These are phyloP conservation scores for Lasiurus cinereus DNA, from an alignment of 2,113 vertebrate species.

Conservation along the genomic window DNA sequence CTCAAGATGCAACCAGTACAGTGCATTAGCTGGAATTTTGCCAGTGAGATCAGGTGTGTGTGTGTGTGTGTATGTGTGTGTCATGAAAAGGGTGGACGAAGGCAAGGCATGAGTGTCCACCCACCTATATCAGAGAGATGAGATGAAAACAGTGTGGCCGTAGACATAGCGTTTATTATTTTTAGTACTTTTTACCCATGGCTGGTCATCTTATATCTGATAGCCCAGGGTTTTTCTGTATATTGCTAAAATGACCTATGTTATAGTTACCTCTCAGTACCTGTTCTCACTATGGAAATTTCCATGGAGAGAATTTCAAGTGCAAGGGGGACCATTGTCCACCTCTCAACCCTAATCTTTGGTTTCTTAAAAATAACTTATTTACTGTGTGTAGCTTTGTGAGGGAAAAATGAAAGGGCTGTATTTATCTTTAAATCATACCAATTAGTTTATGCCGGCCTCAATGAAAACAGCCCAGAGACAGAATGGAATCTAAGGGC, in stretches of 20 bases:
- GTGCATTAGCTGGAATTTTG: conserved; percentile 19
- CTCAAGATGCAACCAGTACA: neutral
- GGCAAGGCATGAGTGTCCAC: neutral
- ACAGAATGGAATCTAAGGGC: neutral
- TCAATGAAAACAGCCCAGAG: conserved; percentile 28
- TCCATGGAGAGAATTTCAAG: conserved; percentile 41
- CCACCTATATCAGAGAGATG: neutral
- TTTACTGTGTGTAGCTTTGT: neutral
- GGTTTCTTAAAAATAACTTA: conserved; percentile 41
- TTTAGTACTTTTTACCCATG: neutral
- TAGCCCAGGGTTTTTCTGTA: neutral
- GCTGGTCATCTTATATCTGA: neutral
- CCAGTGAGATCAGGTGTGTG: neutral
- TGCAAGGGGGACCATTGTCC: neutral
- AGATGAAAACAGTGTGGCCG: neutral
- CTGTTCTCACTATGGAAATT: neutral
- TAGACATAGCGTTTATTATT: neutral
- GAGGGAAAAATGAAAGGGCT: neutral
- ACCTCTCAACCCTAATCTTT: neutral
- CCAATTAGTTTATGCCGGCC: neutral
- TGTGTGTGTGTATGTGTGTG: neutral
- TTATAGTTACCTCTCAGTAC: neutral
- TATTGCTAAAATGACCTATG: neutral
- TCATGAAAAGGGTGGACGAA: neutral
- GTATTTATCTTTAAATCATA: neutral